A percentile compares a stretch with the other conserved stretches of the same genome.
phyloP scores from a whole-genome alignment of 2,888 invertebrate genomes.

The Hofmannophila pseudospretella region DNA sequence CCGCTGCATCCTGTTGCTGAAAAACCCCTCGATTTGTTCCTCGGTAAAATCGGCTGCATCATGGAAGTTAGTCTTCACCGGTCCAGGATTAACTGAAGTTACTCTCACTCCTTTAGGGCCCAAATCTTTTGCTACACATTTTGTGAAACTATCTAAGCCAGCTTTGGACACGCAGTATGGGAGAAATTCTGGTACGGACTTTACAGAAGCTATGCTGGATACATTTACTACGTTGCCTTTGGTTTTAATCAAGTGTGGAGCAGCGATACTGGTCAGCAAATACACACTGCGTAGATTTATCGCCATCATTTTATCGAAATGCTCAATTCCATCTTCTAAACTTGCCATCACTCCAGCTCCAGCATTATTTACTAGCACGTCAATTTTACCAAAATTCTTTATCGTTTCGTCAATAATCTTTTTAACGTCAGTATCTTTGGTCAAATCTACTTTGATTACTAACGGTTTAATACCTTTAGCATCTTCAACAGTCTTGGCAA shows the following conservation, averaged over 20 bases:
- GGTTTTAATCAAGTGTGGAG: conserved; percentile 14
- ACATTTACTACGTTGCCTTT: conserved; percentile 24
- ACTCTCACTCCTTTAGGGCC: neutral
- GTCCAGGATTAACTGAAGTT: neutral
- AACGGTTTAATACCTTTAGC: conserved; percentile 14
- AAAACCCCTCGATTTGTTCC: neutral
- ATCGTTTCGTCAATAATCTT: conserved; percentile 17
- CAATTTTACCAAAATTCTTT: conserved; percentile 17
- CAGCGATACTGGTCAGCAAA: conserved; percentile 14
- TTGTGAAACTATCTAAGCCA: neutral
- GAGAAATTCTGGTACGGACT: neutral
- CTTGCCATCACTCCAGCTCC: conserved; percentile 13
- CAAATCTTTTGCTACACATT: neutral
- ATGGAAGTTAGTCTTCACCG: neutral
- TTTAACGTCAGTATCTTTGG: conserved; percentile 15
- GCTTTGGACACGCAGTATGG: no score
- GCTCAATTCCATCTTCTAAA: conserved; percentile 13
- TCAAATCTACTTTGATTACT: conserved; percentile 13
- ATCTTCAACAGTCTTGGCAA: no score
- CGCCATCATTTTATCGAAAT: conserved; percentile 15
- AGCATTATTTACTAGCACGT: conserved; percentile 23
- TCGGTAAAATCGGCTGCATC: neutral
- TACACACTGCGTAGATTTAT: conserved; percentile 19
- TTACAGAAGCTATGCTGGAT: conserved; percentile 14
- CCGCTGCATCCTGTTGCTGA: neutral